Conservation (phyloP, 2,888 invertebrate genomes). For the Bembecia ichneumoniformis region DNA sequence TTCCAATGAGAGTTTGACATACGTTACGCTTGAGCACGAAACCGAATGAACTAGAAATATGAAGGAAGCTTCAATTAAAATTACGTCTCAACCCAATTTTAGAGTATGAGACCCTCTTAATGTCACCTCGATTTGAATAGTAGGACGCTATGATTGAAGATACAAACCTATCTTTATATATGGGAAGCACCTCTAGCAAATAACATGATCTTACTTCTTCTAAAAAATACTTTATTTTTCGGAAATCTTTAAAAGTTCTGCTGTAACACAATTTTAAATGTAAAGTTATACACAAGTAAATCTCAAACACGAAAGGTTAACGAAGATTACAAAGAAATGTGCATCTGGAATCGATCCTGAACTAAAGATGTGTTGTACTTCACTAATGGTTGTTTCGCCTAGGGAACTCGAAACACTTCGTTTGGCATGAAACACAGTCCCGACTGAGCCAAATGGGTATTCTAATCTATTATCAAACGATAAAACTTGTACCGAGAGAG, state of each 20-base stretch:
- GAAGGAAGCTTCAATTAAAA: background rate
- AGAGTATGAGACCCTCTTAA: background rate
- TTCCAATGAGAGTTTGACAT: conserved; percentile 14
- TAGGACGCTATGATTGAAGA: too few relatives aligned
- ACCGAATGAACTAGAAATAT: background rate
- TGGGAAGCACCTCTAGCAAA: too few relatives aligned
- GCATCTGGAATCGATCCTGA: too few relatives aligned
- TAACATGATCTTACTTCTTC: too few relatives aligned
- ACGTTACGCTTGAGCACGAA: background rate
- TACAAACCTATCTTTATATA: too few relatives aligned
- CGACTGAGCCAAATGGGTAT: background rate
- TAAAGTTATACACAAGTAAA: too few relatives aligned
- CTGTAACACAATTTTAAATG: too few relatives aligned
- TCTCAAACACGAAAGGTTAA: too few relatives aligned
- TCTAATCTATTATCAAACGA: background rate
- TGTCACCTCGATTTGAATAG: too few relatives aligned
- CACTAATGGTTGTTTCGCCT: background rate
- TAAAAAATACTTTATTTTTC: too few relatives aligned
- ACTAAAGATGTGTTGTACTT: background rate
- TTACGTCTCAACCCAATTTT: background rate
- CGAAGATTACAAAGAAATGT: too few relatives aligned
- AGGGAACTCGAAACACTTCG: background rate
- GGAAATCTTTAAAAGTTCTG: too few relatives aligned
- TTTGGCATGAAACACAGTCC: background rate
- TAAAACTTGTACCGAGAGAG: background rate